Evolutionary conservation across 2,888 invertebrate species (phyloP).

Genomic region (Omphaloscelis lunosa): DNA sequence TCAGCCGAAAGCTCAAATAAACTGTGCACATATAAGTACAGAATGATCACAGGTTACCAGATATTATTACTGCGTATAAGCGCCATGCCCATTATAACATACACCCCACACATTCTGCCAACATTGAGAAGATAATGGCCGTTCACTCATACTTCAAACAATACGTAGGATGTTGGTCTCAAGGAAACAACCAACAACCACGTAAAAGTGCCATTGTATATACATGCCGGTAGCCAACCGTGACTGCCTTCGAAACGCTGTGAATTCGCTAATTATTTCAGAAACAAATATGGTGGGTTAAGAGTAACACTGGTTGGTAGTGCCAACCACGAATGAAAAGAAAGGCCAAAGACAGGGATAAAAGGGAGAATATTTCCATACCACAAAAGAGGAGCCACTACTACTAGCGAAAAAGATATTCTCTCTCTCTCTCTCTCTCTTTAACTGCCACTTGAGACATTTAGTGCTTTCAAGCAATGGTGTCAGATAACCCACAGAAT

Average conservation of each 20-base stretch:
- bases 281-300: constrained; percentile 5
- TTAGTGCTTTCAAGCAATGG: neutral
- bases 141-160: constrained; percentile 55
- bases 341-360: too few relatives aligned
- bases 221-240: constrained; percentile 49
- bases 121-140: constrained; percentile 59
- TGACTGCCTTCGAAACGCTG: constrained; percentile 54
- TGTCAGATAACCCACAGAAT: neutral
- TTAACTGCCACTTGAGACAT: neutral
- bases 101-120: constrained; percentile 26
- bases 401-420: too few relatives aligned
- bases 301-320: constrained; percentile 1
- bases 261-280: constrained; percentile 45
- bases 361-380: neutral
- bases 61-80: neutral
- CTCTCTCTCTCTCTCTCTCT: too few relatives aligned
- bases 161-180: constrained; percentile 62
- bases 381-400: neutral
- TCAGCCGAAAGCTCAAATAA: neutral
- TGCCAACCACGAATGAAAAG: neutral
- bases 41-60: constrained; percentile 10
- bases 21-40: neutral
- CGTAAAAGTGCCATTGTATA: constrained; percentile 56
- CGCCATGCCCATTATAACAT: constrained; percentile 21
- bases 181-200: constrained; percentile 60